Conservation (phyloP, 1,140 invertebrate species). For the Aphelenchoides fujianensis region DNA sequence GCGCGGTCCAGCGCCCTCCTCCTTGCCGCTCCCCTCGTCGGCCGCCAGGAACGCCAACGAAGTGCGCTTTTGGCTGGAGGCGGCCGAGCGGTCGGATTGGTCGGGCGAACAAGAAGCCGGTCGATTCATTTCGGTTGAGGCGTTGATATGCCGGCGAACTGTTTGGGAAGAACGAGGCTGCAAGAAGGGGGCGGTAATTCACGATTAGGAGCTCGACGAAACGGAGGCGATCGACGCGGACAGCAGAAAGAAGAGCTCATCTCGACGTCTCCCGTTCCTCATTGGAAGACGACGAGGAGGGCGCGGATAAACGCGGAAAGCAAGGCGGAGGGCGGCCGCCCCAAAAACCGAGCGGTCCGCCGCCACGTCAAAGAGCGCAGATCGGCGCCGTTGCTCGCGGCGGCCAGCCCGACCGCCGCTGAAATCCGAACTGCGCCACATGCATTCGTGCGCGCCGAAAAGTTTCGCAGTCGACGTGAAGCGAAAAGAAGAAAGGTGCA, state of each 20-base stretch:
- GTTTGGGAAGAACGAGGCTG: no score
- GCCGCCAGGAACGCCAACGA: constrained; percentile 4
- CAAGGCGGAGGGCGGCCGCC: no score
- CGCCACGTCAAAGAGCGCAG: background rate
- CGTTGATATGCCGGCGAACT: background rate
- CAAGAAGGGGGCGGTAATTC: no score
- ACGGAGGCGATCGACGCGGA: background rate
- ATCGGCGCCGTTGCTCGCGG: background rate
- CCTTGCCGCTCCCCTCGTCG: background rate
- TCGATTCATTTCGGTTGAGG: background rate
- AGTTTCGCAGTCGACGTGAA: background rate
- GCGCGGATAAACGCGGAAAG: background rate
- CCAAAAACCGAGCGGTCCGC: no score
- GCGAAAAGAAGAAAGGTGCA: background rate
- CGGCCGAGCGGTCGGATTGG: background rate
- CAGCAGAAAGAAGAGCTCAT: background rate
- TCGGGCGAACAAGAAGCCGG: constrained; percentile 11
- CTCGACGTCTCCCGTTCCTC: background rate
- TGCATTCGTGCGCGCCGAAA: background rate
- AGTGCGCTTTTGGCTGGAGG: background rate
- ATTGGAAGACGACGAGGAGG: background rate
- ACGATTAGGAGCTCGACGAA: background rate
- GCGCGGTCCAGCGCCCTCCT: background rate
- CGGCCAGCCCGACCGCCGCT: no score
- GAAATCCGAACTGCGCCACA: background rate